These are phyloP conservation scores for Peromyscus melanophrys DNA, from an alignment of 2,797 vertebrate species.

Conservation along the genomic window DNA sequence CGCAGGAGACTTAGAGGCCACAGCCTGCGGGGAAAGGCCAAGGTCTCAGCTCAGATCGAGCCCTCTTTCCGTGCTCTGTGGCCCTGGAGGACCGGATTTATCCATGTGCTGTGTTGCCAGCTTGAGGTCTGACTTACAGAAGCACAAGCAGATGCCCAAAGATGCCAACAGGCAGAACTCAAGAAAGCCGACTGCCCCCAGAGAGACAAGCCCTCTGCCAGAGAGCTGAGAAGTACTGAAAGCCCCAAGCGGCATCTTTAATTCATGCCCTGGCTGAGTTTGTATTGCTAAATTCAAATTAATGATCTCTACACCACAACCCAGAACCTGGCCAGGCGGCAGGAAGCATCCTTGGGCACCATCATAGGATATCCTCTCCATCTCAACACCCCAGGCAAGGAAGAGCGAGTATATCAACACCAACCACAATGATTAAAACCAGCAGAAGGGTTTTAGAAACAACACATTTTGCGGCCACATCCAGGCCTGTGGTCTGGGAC, in stretches of 20 bases:
- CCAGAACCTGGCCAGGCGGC: neutral
- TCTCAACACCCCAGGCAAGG: neutral
- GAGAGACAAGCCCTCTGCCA: slow-evolving; percentile 77
- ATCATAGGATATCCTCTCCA: neutral
- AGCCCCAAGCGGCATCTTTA: slow-evolving; percentile 80
- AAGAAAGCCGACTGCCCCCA: slow-evolving; percentile 45
- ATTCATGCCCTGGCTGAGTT: slow-evolving; percentile 58
- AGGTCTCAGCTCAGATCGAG: neutral
- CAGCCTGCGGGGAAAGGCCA: neutral
- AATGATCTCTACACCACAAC: slow-evolving; percentile 5
- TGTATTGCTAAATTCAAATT: slow-evolving; percentile 65
- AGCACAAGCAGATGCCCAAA: slow-evolving; percentile 61
- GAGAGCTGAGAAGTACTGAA: slow-evolving; percentile 63
- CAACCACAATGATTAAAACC: neutral
- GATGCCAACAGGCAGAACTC: slow-evolving; percentile 68
- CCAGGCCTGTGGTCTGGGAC: no score
- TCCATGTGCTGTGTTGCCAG: neutral
- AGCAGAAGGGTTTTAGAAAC: neutral
- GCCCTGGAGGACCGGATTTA: neutral
- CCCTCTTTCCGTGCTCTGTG: neutral
- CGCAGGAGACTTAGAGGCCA: neutral
- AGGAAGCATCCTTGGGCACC: neutral
- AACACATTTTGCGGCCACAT: neutral
- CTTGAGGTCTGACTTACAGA: slow-evolving; percentile 68
- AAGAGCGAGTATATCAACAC: neutral